These are phyloP conservation scores for Echiichthys vipera DNA, from an alignment of 2,797 vertebrate genomes.

Conservation along the genomic window DNA sequence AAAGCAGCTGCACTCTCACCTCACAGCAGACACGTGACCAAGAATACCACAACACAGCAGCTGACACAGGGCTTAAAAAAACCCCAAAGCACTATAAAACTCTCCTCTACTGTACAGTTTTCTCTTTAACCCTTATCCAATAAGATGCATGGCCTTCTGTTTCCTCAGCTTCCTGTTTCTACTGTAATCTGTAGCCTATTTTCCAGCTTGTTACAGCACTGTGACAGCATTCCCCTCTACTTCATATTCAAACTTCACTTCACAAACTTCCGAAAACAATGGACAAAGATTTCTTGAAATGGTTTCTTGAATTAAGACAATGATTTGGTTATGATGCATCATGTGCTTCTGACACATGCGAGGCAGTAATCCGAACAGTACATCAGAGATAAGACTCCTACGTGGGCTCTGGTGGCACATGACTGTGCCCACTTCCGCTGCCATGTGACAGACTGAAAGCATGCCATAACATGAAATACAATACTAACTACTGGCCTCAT, in stretches of 20 bases:
- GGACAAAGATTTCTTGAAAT: conserved; percentile 8
- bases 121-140: neutral
- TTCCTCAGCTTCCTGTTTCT: conserved; percentile 13
- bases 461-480: conserved; percentile 27
- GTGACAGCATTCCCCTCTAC: neutral
- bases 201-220: neutral
- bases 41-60: neutral
- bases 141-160: neutral
- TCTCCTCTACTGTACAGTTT: neutral
- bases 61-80: neutral
- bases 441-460: conserved; percentile 46
- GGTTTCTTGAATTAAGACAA: conserved; percentile 19
- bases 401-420: conserved; percentile 19
- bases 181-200: neutral
- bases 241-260: neutral
- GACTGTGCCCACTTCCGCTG: conserved; percentile 39
- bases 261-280: conserved; percentile 14
- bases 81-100: neutral
- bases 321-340: conserved; percentile 27
- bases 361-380: conserved; percentile 1
- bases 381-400: conserved; percentile 47
- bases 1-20: neutral
- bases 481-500: conserved; percentile 16
- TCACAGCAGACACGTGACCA: neutral
- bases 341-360: conserved; percentile 4